A percentile compares a stretch with the other conserved stretches of the same genome.
These are phyloP conservation scores for Alexandromys fortis DNA, from an alignment of 2,113 vertebrate species.

Conservation along the genomic window DNA sequence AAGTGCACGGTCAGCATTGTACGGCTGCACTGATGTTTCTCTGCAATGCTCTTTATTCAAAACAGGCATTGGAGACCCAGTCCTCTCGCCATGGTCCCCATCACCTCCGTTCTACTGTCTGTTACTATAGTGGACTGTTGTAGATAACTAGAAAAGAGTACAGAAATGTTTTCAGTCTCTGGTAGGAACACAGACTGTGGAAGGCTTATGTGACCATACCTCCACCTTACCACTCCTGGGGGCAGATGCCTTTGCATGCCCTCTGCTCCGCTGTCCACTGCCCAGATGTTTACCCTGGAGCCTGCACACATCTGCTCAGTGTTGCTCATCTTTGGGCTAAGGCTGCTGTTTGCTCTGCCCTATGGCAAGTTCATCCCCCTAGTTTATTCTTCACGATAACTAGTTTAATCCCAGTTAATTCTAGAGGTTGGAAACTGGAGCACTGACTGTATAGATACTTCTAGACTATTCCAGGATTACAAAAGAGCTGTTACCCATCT, in stretches of 20 bases:
- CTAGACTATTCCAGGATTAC: too few species aligned
- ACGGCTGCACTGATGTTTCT: rapidly evolving
- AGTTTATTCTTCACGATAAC: not conserved
- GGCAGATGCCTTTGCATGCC: rapidly evolving
- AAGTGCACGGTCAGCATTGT: not conserved
- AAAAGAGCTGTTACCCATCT: not conserved
- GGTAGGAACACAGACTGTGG: not conserved
- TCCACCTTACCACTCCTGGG: too few species aligned
- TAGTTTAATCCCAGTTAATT: not conserved
- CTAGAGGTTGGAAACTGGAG: not conserved
- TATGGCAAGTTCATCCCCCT: not conserved
- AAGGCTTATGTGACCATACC: not conserved
- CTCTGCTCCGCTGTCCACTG: rapidly evolving
- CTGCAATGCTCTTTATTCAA: not conserved
- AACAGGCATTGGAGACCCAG: not conserved
- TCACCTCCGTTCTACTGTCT: not conserved
- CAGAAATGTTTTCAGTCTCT: not conserved
- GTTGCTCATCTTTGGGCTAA: not conserved
- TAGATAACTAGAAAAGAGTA: not conserved
- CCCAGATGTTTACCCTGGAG: rapidly evolving
- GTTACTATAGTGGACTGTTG: not conserved
- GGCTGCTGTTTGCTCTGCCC: not conserved
- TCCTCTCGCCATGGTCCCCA: not conserved
- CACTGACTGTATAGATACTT: not conserved
- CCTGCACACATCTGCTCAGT: rapidly evolving